A percentile compares a stretch with the other conserved stretches of the same genome.
Conservation (phyloP, 2,888 invertebrate species). For the Hirtodrosophila trivittata region DNA sequence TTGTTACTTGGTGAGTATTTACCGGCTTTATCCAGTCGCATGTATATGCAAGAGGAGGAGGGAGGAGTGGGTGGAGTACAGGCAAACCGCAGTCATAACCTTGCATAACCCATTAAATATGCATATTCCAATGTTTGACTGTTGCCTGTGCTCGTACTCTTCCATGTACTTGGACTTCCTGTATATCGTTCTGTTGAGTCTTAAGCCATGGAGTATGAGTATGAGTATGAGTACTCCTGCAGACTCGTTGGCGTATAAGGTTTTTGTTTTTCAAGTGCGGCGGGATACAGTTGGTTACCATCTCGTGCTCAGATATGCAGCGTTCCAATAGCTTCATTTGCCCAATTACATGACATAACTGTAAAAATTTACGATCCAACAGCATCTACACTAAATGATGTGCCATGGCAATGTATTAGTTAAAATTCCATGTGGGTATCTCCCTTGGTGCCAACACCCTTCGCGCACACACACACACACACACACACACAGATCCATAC, state of each 20-base stretch:
- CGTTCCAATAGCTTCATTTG: slow-evolving; percentile 67
- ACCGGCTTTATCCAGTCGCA: too few species aligned
- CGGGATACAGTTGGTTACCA: too few species aligned
- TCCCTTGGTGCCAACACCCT: too few species aligned
- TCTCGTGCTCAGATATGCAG: slow-evolving; percentile 36
- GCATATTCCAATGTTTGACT: slow-evolving; percentile 33
- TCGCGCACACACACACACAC: too few species aligned
- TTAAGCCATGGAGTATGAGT: too few species aligned
- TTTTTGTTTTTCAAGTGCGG: slow-evolving; percentile 35
- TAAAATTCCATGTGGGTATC: slow-evolving; percentile 34
- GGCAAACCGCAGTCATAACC: too few species aligned
- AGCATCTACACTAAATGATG: slow-evolving; percentile 47
- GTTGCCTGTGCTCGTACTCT: too few species aligned
- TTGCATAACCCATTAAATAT: slow-evolving; percentile 36
- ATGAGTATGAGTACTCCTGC: too few species aligned
- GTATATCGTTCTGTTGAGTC: slow-evolving; percentile 3
- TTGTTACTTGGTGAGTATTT: background rate
- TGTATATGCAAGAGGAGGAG: too few species aligned
- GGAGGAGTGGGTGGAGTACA: too few species aligned
- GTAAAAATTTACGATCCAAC: slow-evolving; percentile 65
- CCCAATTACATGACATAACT: slow-evolving; percentile 71
- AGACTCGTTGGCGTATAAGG: too few species aligned
- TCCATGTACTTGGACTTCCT: slow-evolving; percentile 1
- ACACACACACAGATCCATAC: too few species aligned
- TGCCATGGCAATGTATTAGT: slow-evolving; percentile 52